Evolutionary conservation across 2,797 vertebrate genomes (phyloP).

Genomic region (Octomys mimax): DNA sequence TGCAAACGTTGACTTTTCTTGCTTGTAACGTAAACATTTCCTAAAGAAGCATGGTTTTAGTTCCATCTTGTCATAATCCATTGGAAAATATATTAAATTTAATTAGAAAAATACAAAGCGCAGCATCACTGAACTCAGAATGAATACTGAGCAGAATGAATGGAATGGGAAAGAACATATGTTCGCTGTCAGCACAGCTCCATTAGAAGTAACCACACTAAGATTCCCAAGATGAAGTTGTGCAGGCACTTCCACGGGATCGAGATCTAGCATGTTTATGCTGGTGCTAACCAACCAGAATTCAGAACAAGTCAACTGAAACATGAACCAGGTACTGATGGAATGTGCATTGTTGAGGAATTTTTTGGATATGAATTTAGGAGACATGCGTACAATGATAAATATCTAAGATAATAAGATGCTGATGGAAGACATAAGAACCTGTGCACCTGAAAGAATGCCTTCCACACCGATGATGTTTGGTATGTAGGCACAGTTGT

Average conservation of each 20-base stretch:
- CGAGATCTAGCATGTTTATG: background rate
- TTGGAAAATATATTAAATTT: background rate
- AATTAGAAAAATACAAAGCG: background rate
- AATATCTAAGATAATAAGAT: background rate
- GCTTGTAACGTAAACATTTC: background rate
- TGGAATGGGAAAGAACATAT: too few relatives aligned
- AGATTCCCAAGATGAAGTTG: background rate
- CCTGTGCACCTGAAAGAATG: background rate
- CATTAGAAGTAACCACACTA: too few relatives aligned
- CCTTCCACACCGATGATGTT: background rate
- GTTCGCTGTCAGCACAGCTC: background rate
- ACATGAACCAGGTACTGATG: background rate
- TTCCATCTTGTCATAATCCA: background rate
- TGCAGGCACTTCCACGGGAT: accelerated
- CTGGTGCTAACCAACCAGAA: background rate
- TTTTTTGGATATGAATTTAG: background rate
- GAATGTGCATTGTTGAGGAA: background rate
- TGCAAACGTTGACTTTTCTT: background rate
- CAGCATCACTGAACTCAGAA: background rate
- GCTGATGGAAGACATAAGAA: too few relatives aligned
- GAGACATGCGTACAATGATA: background rate
- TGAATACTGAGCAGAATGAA: background rate
- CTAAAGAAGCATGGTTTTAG: background rate
- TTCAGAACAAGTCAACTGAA: background rate
- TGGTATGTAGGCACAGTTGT: background rate